Evolutionary conservation across 2,113 vertebrate species (phyloP), one percentile per base, ranked within the genome.

Genomic region (Clarias magur): DNA sequence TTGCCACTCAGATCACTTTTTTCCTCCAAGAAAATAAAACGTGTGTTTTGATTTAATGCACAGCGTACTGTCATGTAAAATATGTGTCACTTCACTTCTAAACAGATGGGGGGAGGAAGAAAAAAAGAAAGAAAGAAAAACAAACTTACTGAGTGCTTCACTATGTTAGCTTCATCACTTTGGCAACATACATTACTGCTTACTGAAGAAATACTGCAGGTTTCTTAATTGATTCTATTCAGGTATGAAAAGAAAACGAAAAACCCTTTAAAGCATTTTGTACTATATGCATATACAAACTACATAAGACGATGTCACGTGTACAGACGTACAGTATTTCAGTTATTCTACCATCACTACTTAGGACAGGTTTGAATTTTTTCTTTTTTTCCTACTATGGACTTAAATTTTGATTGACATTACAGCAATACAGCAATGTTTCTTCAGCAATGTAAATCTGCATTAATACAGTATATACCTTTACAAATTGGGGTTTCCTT

Each of bases 1-100:
- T 89, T 57, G 42, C 63, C 87, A 88, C 91, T 89, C 90, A 80
- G 96, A 96, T 95, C 95, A 94, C 93, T 34, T 81, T 80, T 67
- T 30, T 13, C n/a, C 62, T 62, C 63, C 75, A 95, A 94, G 93
- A 96, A 95, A 96, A 96, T 96, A 96, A 92, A 96, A 97, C 95
- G 90, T 93, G 87, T 90, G 83, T 91, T 94, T 90, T 91, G 93
- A 88, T 92, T 94, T 94, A 96, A 95, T 96, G 96, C 96, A 96
- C 91, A 86, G 94, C 93, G 94, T 91, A 94, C 92, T 93, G 92
- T 93, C 92, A 94, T 93, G 96, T 91, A 67, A 91, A 93, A 19
- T 38, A 88, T 15, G 60, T 67, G 78, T 88, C 65, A 86, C 63
- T 86, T 68, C 62, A 88, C 68, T 19, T 83, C 83, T 86, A 81